Evolutionary conservation across 2,888 invertebrate genomes (phyloP).

Genomic region (Erpobdella octoculata): DNA sequence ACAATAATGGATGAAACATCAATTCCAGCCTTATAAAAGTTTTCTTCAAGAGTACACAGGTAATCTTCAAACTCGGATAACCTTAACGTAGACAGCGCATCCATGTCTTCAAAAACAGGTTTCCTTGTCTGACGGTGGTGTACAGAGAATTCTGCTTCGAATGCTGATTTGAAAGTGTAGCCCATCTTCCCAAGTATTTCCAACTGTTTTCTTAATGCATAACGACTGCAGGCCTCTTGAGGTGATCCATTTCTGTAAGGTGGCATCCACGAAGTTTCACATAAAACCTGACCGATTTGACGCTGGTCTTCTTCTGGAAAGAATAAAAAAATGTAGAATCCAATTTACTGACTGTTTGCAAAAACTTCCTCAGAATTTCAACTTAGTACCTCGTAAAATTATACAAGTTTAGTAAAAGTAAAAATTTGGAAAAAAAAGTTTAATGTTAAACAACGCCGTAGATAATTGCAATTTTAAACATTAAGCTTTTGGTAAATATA

Average conservation of each 20-base stretch:
- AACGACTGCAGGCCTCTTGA: conserved; percentile 27
- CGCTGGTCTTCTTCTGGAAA: conserved; percentile 13
- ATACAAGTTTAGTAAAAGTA: too few species aligned
- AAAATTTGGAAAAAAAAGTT: too few species aligned
- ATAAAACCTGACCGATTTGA: conserved; percentile 31
- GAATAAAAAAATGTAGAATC: background rate
- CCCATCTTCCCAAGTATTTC: conserved; percentile 28
- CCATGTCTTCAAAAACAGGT: conserved; percentile 21
- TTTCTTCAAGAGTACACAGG: conserved; percentile 21
- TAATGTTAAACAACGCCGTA: too few species aligned
- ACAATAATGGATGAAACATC: conserved; percentile 4
- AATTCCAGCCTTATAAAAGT: conserved; percentile 11
- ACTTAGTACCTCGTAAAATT: background rate
- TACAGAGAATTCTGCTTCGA: conserved; percentile 35
- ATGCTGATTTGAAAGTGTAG: conserved; percentile 28
- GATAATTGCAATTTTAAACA: too few species aligned
- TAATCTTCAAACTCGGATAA: conserved; percentile 28
- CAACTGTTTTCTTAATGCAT: conserved; percentile 26
- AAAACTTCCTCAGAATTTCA: background rate
- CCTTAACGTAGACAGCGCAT: background rate
- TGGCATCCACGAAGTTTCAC: conserved; percentile 27
- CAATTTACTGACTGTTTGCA: too few species aligned
- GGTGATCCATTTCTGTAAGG: conserved; percentile 24
- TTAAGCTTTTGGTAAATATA: too few species aligned
- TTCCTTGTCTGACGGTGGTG: conserved; percentile 22